These are phyloP conservation scores for Mustelus asterias DNA, from an alignment of 2,113 vertebrate species.

Conservation along the genomic window DNA sequence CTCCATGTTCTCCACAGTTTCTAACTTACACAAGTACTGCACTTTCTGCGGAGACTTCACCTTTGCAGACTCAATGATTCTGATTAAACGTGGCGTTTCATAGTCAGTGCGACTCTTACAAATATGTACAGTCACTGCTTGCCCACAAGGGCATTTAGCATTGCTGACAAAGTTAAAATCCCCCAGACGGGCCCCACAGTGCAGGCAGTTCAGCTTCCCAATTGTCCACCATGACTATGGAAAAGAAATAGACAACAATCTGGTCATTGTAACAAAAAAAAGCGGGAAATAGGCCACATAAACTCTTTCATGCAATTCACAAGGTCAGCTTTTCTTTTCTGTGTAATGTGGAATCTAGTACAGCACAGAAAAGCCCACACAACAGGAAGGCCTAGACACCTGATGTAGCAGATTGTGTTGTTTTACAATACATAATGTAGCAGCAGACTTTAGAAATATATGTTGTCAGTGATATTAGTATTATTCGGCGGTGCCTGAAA, in stretches of 20 bases:
- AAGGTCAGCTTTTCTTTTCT: slow-evolving; percentile 54
- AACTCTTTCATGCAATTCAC: slow-evolving; percentile 45
- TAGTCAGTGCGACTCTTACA: slow-evolving; percentile 67
- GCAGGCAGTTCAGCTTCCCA: slow-evolving; percentile 66
- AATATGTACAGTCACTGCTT: slow-evolving; percentile 60
- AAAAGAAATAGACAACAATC: slow-evolving; percentile 53
- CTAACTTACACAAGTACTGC: not conserved
- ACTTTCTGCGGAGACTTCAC: not conserved
- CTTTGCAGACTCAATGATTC: slow-evolving; percentile 39
- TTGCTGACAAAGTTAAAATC: slow-evolving; percentile 74
- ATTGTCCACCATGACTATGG: slow-evolving; percentile 70
- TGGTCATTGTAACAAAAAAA: slow-evolving; percentile 52
- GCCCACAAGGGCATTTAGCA: slow-evolving; percentile 71
- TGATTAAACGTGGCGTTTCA: slow-evolving; percentile 51
- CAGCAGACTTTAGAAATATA: slow-evolving; percentile 26
- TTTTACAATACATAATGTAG: not conserved
- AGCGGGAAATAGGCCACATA: slow-evolving; percentile 58
- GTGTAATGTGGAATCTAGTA: slow-evolving; percentile 24
- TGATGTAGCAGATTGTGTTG: slow-evolving; percentile 28
- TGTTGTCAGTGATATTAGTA: not conserved
- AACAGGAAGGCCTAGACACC: not conserved
- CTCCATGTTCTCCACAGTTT: slow-evolving; percentile 17
- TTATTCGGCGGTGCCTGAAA: not conserved
- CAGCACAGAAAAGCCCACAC: slow-evolving; percentile 10
- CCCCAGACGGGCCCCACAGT: slow-evolving; percentile 67